phyloP scores from a whole-genome alignment of 2,113 vertebrate species.

The Onychostruthus taczanowskii region DNA sequence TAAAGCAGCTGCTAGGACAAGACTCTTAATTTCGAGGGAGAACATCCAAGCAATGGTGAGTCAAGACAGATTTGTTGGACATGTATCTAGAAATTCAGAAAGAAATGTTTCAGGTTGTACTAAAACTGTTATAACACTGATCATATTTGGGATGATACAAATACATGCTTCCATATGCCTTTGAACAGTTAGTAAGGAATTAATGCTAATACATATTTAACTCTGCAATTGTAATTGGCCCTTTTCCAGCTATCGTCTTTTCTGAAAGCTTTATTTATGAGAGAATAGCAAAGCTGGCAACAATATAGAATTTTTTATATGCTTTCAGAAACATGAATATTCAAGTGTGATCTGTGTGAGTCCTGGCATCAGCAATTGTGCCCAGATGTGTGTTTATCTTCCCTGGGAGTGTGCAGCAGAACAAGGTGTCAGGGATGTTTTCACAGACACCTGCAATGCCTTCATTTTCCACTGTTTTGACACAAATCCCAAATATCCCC shows the following conservation, averaged over 20 bases:
- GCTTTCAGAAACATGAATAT: background rate
- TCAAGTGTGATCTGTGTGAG: background rate
- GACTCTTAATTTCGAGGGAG: background rate
- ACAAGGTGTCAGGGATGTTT: background rate
- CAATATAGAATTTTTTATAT: background rate
- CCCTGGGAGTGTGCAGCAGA: background rate
- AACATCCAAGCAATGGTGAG: background rate
- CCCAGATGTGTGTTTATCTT: background rate
- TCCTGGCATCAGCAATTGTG: background rate
- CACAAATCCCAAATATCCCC: background rate
- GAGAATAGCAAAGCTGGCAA: background rate
- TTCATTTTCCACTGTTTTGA: background rate
- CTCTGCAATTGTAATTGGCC: background rate
- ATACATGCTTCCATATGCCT: background rate
- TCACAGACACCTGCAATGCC: background rate
- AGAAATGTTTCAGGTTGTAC: background rate
- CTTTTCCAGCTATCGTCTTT: background rate
- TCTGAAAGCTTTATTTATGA: background rate
- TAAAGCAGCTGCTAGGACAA: background rate
- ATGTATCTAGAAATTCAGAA: background rate
- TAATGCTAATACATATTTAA: background rate
- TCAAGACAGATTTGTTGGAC: background rate
- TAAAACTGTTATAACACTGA: background rate
- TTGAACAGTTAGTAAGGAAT: background rate
- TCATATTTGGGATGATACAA: background rate